A percentile compares a stretch with the other conserved stretches of the same genome.
Evolutionary conservation across 2,797 vertebrate genomes (phyloP).

Genomic region (Coregonus ussuriensis): DNA sequence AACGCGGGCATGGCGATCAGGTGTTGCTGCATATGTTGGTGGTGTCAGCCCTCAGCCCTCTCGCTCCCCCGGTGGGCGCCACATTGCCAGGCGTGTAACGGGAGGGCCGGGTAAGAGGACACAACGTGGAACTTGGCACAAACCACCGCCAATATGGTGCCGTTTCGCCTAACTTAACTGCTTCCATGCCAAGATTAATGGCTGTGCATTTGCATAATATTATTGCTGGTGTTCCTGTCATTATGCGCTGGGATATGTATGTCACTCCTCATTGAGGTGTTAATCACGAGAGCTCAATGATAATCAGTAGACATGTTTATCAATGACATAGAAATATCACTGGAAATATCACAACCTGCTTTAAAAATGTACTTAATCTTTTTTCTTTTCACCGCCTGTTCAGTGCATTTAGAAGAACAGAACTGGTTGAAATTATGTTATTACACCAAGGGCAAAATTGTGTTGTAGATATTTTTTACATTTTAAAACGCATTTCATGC

Average conservation of each 20-base stretch:
- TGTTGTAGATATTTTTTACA: too few relatives aligned
- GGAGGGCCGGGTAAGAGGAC: slow-evolving; percentile 87
- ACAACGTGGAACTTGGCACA: slow-evolving; percentile 88
- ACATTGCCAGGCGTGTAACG: slow-evolving; percentile 83
- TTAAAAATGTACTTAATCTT: too few relatives aligned
- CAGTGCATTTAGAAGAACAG: too few relatives aligned
- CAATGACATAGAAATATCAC: too few relatives aligned
- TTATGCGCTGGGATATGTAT: not conserved
- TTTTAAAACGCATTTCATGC: too few relatives aligned
- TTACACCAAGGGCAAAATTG: too few relatives aligned
- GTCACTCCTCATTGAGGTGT: too few relatives aligned
- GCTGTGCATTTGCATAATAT: slow-evolving; percentile 59
- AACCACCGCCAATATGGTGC: slow-evolving; percentile 86
- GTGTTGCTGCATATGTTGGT: slow-evolving; percentile 73
- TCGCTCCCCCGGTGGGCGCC: slow-evolving; percentile 71
- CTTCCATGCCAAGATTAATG: slow-evolving; percentile 73
- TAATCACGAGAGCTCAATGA: too few relatives aligned
- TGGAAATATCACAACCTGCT: too few relatives aligned
- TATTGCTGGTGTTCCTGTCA: slow-evolving; percentile 31
- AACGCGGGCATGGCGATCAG: slow-evolving; percentile 59
- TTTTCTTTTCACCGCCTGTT: too few relatives aligned
- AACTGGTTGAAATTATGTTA: too few relatives aligned
- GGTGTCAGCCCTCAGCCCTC: slow-evolving; percentile 55
- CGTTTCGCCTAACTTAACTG: slow-evolving; percentile 78
- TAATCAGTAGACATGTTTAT: too few relatives aligned